A percentile compares a stretch with the other conserved stretches of the same genome.
Evolutionary conservation across 2,888 invertebrate species (phyloP).

Genomic region (Ceramica pisi): DNA sequence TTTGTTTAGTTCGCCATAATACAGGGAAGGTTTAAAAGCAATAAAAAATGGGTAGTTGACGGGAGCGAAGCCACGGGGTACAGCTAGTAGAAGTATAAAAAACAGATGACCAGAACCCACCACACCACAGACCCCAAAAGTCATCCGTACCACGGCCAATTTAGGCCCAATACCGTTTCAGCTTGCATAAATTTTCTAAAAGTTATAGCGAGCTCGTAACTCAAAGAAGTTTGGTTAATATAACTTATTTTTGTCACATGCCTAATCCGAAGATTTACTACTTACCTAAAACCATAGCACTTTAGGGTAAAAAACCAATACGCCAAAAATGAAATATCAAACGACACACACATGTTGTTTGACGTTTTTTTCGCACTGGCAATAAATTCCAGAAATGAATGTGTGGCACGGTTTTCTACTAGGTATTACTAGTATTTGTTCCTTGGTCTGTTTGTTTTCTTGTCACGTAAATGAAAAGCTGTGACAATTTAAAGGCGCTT

Average conservation of each 20-base stretch:
- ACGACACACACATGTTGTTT: constrained; percentile 10
- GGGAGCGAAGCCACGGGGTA: no score
- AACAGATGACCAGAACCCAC: no score
- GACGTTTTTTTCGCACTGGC: constrained; percentile 6
- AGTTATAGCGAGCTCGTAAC: neutral
- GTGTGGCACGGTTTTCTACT: constrained; percentile 14
- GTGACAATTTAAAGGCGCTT: constrained; percentile 38
- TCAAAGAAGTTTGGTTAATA: neutral
- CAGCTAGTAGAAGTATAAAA: no score
- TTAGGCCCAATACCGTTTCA: no score
- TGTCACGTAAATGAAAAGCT: constrained; percentile 45
- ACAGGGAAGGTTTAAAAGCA: no score
- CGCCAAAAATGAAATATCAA: constrained; percentile 19
- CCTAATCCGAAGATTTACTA: neutral
- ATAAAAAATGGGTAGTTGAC: no score
- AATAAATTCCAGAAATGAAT: constrained; percentile 30
- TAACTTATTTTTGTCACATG: constrained; percentile 3
- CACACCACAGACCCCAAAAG: no score
- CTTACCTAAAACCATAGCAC: neutral
- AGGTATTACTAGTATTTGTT: constrained; percentile 27
- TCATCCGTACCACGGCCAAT: no score
- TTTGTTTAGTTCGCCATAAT: no score
- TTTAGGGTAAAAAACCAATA: neutral
- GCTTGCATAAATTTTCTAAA: neutral
- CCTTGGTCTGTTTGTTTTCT: constrained; percentile 17